A percentile compares a stretch with the other conserved stretches of the same genome.
phyloP scores from a whole-genome alignment of 2,797 vertebrate genomes.

The Sebastes itinus region DNA sequence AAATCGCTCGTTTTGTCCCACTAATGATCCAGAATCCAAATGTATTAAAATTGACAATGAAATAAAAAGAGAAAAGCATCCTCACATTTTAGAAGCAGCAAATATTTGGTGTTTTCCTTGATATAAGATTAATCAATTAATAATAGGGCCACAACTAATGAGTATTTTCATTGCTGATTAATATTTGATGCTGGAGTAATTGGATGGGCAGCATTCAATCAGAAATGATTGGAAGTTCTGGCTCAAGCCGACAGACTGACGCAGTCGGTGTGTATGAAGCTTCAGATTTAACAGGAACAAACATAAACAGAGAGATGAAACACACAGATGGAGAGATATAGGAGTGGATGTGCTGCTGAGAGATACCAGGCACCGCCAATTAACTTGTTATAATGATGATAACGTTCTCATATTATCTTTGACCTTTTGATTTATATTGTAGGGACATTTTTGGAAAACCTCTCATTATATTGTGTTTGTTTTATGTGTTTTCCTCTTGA shows the following conservation, averaged over 20 bases:
- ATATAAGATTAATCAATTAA: neutral
- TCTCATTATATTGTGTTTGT: neutral
- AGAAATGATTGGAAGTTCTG: neutral
- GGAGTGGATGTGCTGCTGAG: conserved; percentile 1
- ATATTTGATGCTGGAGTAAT: neutral
- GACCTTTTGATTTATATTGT: neutral
- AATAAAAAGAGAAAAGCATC: neutral
- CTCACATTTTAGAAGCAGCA: neutral
- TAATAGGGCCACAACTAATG: neutral
- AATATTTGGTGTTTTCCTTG: neutral
- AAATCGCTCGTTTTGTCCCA: neutral
- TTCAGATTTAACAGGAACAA: neutral
- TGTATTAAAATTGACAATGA: neutral
- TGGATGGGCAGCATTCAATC: neutral
- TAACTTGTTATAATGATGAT: neutral
- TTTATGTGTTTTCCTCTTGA: neutral
- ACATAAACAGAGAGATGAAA: neutral
- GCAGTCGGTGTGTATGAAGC: neutral
- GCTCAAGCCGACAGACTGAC: neutral
- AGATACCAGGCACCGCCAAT: conserved; percentile 2
- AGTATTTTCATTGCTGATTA: neutral
- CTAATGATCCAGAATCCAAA: neutral
- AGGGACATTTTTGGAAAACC: neutral
- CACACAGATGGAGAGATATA: neutral
- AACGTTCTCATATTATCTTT: neutral